phyloP scores from a whole-genome alignment of 2,888 invertebrate genomes.

The Apodemia duryi region DNA sequence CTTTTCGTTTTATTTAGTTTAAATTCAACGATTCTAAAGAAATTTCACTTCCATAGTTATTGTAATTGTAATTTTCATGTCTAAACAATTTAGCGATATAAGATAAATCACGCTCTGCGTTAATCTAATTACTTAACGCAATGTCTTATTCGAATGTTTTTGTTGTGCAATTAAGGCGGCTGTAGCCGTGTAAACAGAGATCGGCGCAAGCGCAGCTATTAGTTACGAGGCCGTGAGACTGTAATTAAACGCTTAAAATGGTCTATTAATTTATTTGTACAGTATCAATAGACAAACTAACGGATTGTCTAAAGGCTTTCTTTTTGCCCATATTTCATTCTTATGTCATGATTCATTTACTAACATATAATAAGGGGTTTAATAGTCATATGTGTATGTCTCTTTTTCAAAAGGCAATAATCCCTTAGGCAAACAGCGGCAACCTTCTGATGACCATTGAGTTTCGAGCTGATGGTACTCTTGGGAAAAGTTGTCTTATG shows the following conservation, averaged over 20 bases:
- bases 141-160: constrained; percentile 19
- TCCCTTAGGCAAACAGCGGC: no score
- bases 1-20: no score
- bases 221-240: constrained; percentile 34
- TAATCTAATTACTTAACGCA: constrained; percentile 15
- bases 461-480: no score
- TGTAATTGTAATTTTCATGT: neutral
- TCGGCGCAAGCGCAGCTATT: constrained; percentile 44
- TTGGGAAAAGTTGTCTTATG: no score
- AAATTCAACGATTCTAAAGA: neutral
- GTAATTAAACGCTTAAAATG: constrained; percentile 5
- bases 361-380: no score
- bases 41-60: neutral
- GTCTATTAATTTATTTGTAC: constrained; percentile 8
- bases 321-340: neutral
- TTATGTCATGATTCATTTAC: neutral
- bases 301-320: neutral
- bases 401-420: no score
- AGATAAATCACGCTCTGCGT: neutral
- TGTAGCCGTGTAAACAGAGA: constrained; percentile 54
- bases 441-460: no score
- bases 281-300: neutral
- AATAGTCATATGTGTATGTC: no score
- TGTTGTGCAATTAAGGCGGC: constrained; percentile 38
- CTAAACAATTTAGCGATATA: neutral